phyloP scores from a whole-genome alignment of 2,797 vertebrate species.

The Sebastes kiyomatsui region DNA sequence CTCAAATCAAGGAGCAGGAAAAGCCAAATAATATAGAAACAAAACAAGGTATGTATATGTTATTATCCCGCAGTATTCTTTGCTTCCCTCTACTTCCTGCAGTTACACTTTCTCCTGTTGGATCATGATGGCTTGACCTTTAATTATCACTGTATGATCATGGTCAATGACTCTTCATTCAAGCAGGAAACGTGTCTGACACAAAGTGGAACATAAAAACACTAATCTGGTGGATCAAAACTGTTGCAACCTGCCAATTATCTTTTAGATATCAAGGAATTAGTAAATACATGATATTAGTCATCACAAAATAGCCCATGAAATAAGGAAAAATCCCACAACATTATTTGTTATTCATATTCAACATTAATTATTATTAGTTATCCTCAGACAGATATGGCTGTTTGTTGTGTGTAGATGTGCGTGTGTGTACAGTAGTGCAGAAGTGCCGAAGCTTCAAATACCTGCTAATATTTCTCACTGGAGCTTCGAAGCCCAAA shows the following conservation, averaged over 20 bases:
- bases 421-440: too few relatives aligned
- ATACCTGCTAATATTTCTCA: too few relatives aligned
- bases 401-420: too few relatives aligned
- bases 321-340: too few relatives aligned
- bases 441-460: too few relatives aligned
- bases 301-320: too few relatives aligned
- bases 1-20: neutral
- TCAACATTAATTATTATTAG: too few relatives aligned
- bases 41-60: neutral
- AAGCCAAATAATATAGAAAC: neutral
- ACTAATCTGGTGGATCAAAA: neutral
- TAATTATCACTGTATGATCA: neutral
- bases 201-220: neutral
- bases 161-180: neutral
- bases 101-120: neutral
- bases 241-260: neutral
- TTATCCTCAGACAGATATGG: too few relatives aligned
- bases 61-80: neutral
- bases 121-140: neutral
- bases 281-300: neutral
- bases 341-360: too few relatives aligned
- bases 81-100: neutral
- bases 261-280: neutral
- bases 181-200: neutral
- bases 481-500: too few relatives aligned